These are phyloP conservation scores for Bufo bufo DNA, from an alignment of 2,113 vertebrate species.

Conservation along the genomic window DNA sequence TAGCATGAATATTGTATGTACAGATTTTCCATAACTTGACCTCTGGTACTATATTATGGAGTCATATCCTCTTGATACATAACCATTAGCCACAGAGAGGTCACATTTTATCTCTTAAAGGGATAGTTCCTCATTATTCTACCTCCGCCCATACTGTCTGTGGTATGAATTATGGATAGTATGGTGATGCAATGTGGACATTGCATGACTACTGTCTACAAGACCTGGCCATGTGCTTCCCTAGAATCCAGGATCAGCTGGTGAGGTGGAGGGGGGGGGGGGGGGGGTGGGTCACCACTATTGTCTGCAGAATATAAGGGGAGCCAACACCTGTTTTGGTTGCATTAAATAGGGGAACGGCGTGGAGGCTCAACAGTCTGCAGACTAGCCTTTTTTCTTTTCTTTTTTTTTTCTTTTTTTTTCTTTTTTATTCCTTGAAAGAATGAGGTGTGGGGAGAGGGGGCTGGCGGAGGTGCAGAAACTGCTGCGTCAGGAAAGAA, in stretches of 20 bases:
- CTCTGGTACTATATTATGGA: neutral
- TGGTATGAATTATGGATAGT: neutral
- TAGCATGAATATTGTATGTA: neutral
- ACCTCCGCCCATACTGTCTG: neutral
- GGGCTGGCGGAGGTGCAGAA: neutral
- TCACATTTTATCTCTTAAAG: neutral
- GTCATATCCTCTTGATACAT: neutral
- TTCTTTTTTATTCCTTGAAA: neutral
- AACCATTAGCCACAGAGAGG: neutral
- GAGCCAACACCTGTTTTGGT: neutral
- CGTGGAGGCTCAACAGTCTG: neutral
- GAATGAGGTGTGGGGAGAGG: neutral
- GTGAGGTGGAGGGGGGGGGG: neutral
- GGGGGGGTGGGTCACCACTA: neutral
- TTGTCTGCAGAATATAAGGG: neutral
- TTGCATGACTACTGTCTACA: neutral
- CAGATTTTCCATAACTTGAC: neutral
- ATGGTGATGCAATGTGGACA: neutral
- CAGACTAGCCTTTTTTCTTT: neutral
- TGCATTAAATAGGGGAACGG: neutral
- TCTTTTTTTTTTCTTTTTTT: neutral
- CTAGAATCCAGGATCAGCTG: neutral
- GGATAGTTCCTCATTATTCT: neutral
- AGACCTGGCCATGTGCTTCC: neutral
- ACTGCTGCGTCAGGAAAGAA: slow-evolving; percentile 26